Evolutionary conservation across 2,797 vertebrate species (phyloP).

Genomic region (Xenops minutus): DNA sequence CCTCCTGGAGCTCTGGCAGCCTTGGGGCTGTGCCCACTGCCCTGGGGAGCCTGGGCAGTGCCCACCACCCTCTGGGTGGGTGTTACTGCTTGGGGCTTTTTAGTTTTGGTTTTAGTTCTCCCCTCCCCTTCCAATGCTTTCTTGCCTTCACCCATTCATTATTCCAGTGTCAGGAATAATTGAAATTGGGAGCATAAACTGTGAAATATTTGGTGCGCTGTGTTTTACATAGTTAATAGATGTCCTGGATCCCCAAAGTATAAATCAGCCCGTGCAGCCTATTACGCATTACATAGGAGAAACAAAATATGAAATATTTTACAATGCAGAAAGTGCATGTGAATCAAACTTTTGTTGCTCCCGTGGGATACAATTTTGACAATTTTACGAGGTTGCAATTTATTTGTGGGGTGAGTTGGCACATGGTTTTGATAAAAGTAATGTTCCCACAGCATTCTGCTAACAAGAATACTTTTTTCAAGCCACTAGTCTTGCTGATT

Average conservation of each 20-base stretch:
- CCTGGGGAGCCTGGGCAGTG: background rate
- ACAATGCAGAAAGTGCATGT: background rate
- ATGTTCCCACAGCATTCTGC: background rate
- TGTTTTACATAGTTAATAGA: slow-evolving; percentile 43
- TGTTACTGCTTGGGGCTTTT: background rate
- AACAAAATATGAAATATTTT: slow-evolving; percentile 31
- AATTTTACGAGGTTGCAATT: slow-evolving; percentile 47
- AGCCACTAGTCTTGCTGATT: background rate
- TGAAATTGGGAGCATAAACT: background rate
- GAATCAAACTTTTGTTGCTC: slow-evolving; percentile 16
- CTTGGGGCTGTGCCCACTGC: background rate
- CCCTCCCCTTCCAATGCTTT: background rate
- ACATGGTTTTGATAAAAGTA: background rate
- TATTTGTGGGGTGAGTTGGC: slow-evolving; percentile 4
- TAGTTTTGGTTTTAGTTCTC: background rate
- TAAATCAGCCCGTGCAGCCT: slow-evolving; percentile 36
- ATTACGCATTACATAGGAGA: background rate
- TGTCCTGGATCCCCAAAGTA: background rate
- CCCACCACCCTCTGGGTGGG: background rate
- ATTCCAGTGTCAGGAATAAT: background rate
- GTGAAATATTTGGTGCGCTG: slow-evolving; percentile 11
- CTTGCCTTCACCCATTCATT: background rate
- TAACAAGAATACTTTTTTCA: background rate
- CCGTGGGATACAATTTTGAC: slow-evolving; percentile 16
- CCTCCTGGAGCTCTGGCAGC: background rate